Evolutionary conservation across 2,888 invertebrate genomes (phyloP), one percentile per base, ranked within the genome.

Genomic region (Andricus quercusramuli): DNA sequence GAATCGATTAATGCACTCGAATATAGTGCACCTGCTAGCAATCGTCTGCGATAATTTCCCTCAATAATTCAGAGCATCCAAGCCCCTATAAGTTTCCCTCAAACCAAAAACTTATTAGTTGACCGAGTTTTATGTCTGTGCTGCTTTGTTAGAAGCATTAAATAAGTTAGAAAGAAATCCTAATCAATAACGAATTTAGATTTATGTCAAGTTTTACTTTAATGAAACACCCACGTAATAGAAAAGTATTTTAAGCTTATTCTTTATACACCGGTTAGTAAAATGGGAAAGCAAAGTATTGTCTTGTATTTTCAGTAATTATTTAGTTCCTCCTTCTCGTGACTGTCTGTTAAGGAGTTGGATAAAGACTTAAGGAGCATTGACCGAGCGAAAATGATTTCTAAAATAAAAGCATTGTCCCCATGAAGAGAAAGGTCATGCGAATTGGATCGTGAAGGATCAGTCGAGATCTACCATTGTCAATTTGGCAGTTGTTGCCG

Each of bases 401-500:
- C 47, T 62, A 68, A 70, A 62, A 25, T 70, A 59, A 79, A 62
- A 56, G 44, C 68, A 74, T 70, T 70, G 79, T 79, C 70, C 62
- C 68, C 70, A 70, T 70, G 37, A 64, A 47, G 67, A 66, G 62
- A 76, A 81, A 66, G 68, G 68, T 78, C 70, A 77, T 80, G 74
- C 44, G 76, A 74, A 66, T 70, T 65, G 56, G 77, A 66, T 67
- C 79, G 77, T 79, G 83, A 81, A 80, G 82, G 84, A 85, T 83
- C 82, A 80, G 82, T 77, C 74, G 81, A 84, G 84, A 89, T 92
- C 92, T 92, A 93, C 93, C 93, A 90, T 93, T 95, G 93, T 97
- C 97, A 92, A 95, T 95, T 93, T 97, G 96, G 93, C 98, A 98
- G 93, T 97, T 97, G 93, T 96, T 96, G 86, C 98, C 98, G 79